Evolutionary conservation across 2,797 vertebrate species (phyloP), one percentile per base, ranked within the genome.

Genomic region (Phalloptychus januarius): DNA sequence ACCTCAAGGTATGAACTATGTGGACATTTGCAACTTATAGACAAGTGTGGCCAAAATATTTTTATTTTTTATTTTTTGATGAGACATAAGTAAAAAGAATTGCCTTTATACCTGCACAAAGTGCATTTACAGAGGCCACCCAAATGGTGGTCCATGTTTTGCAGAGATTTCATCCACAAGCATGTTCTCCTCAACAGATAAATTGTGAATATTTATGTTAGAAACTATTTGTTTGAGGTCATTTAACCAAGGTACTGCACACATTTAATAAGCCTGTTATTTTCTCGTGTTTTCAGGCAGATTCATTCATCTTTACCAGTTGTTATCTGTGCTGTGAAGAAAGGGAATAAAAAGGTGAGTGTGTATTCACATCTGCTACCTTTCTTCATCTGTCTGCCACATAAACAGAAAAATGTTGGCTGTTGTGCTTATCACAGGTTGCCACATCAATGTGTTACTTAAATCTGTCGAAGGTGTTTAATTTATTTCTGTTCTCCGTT

Each of bases 311-410:
- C n/a, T 61, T 79, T 77, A 79, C 25, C 72, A 12, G 72, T 78
- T 87, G 82, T 88, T 63, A 86, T 81, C 77, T 87, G 75, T 77
- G 80, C 87, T 79, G 76, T 79, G 70, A 84, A 79, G 75, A 83
- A 72, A 48, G 31, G 44, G 8, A n/a, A 52, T 38, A 42, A 72
- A 78, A 69, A 79, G 40, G 75, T 86, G 72, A 74, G 79, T 78
- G 31, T 79, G 36, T 76, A 28, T 42, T 48, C 67, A 81, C 74
- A 84, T 86, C 83, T 89, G 79, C 74, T 85, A 18, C 79, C 40
- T 82, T 2, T 1, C 71, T 28, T 42, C 13, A 38, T 75, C 71
- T 78, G 74, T 79, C 72, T 77, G 72, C 83, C 44, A 75, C 48
- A 78, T 75, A 70, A 78, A 82, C 80, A 72, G 67, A 70, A 74